Conservation (phyloP, 2,797 vertebrate species). For the Spinibarbus caldwelli region DNA sequence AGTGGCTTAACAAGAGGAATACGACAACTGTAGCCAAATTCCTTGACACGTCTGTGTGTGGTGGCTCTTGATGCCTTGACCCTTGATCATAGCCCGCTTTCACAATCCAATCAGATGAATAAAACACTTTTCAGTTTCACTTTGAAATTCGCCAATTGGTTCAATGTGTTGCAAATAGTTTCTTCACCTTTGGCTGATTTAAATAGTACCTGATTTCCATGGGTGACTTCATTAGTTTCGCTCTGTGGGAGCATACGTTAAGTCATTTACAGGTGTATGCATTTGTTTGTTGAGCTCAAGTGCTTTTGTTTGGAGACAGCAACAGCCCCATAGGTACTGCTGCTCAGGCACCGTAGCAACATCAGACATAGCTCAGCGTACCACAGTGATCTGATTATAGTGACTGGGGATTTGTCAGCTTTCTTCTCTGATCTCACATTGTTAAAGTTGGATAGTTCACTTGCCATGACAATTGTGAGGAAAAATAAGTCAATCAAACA, state of each 20-base stretch:
- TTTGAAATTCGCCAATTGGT: not conserved
- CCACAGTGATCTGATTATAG: not conserved
- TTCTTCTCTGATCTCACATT: not conserved
- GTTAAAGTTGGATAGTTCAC: conserved; percentile 1
- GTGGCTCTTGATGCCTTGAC: too few species aligned
- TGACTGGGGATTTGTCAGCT: conserved; percentile 27
- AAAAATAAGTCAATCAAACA: not conserved
- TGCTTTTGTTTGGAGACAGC: conserved; percentile 34
- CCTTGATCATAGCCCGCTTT: not conserved
- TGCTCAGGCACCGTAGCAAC: conserved; percentile 21
- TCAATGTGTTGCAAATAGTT: not conserved
- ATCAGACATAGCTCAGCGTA: conserved; percentile 27
- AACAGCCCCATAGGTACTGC: conserved; percentile 19
- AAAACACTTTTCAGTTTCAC: not conserved
- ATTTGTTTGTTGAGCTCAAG: conserved; percentile 20
- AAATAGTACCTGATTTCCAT: conserved; percentile 56
- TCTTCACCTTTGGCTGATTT: conserved; percentile 33
- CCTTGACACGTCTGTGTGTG: too few species aligned
- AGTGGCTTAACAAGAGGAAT: too few species aligned
- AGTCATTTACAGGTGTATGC: conserved; percentile 59
- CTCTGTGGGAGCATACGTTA: not conserved
- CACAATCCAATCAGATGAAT: not conserved
- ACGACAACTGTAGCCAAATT: too few species aligned
- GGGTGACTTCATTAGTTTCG: conserved; percentile 64
- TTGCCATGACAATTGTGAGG: conserved; percentile 10